Evolutionary conservation across 2,113 vertebrate genomes (phyloP).

Genomic region (Ceratotherium simum): DNA sequence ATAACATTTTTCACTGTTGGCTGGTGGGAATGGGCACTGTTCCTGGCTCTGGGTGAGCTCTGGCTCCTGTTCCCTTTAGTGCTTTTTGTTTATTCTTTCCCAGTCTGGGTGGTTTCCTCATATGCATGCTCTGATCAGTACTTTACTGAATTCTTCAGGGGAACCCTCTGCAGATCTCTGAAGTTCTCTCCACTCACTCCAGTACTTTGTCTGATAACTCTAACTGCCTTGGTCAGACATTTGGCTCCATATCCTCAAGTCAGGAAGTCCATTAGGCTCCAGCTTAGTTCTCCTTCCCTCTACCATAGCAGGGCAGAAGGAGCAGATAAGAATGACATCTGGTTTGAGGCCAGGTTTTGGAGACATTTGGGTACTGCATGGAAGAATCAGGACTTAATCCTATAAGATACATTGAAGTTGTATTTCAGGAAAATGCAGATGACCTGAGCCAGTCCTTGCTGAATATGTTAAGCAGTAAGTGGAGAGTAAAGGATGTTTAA

Average conservation of each 20-base stretch:
- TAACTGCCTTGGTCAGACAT: not conserved
- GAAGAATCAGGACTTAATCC: not conserved
- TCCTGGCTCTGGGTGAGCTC: not conserved
- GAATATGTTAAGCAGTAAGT: not conserved
- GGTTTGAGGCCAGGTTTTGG: not conserved
- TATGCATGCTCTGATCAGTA: accelerated
- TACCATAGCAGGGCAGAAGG: not conserved
- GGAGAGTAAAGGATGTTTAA: not conserved
- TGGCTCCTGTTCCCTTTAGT: not conserved
- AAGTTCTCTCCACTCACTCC: too few relatives aligned
- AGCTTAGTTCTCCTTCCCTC: not conserved
- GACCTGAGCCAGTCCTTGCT: not conserved
- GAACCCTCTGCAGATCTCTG: not conserved
- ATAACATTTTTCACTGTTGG: not conserved
- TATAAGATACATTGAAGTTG: not conserved
- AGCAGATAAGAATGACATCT: not conserved
- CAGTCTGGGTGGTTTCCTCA: not conserved
- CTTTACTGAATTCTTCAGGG: not conserved
- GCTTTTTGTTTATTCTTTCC: not conserved
- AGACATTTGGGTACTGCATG: not conserved
- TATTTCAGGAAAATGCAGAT: not conserved
- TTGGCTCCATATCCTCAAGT: not conserved
- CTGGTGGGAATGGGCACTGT: not conserved
- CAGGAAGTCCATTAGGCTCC: not conserved
- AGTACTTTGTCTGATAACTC: not conserved